phyloP scores from a whole-genome alignment of 2,113 vertebrate species.

The Phasianus colchicus region DNA sequence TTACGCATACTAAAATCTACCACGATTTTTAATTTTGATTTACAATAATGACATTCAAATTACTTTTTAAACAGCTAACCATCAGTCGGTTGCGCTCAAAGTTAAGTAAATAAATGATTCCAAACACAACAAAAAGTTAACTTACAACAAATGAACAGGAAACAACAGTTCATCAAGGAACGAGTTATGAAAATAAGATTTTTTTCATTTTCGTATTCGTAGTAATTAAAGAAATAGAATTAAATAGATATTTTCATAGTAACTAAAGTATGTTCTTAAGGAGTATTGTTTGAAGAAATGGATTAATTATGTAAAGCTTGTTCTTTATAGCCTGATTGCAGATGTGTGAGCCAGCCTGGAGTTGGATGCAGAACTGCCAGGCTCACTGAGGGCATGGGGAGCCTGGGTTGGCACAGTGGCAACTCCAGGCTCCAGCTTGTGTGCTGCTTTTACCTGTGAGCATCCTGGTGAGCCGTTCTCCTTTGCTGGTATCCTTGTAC shows the following conservation, averaged over 20 bases:
- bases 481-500: not conserved
- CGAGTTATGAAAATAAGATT: not conserved
- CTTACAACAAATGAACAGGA: not conserved
- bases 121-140: not conserved
- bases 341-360: not conserved
- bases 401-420: accelerated
- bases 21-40: not conserved
- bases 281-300: not conserved
- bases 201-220: not conserved
- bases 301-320: not conserved
- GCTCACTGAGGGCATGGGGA: not conserved
- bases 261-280: not conserved
- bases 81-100: not conserved
- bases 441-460: not conserved
- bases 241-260: not conserved
- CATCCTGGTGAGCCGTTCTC: not conserved
- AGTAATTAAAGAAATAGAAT: too few species aligned
- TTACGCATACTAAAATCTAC: not conserved
- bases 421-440: not conserved
- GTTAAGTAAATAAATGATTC: not conserved
- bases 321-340: not conserved
- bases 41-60: not conserved
- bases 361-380: not conserved
- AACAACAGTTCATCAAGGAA: not conserved
- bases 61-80: not conserved